Evolutionary conservation across 2,113 vertebrate genomes (phyloP), one percentile per base, ranked within the genome.

Genomic region (Electrona antarctica): DNA sequence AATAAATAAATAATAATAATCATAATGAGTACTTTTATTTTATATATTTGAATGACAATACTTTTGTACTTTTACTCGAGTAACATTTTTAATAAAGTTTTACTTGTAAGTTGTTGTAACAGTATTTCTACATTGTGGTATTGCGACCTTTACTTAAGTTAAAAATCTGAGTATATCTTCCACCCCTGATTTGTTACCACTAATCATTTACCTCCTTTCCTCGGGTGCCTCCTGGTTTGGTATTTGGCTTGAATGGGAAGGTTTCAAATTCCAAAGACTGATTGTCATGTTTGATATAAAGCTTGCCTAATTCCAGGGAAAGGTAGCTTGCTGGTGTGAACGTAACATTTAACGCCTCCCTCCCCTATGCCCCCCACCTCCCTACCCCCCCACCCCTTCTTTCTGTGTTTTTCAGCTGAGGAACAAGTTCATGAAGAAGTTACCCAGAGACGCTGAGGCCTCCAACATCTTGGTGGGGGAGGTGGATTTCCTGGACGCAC

Each of bases 341-440:
- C 15, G 0, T 71, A 71, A 62, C 77, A 63, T 70, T 77, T 72
- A 51, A 69, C 49, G 1, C 33, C 33, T 41, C 3, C 33, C 33
- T 6, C 21, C 45, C 3, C 60, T 41, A 45, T 5, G 7, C 8
- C 73, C 48, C 41, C 54, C 28, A 3, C 48, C 49, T 59, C 5
- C 61, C 33, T 45, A 29, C 2, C n/a, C 33, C 33, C 33, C 33
- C 33, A 21, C 21, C 2, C n/a, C 62, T 8, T 56, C 15, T 63
- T 82, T 70, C 80, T 80, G 8, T 83, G 2, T 12, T 21, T 61
- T 65, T 50, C 72, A 99, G 98, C 89, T 99, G 83, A 98, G 95
- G 93, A 99, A 99, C 79, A 99, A 98, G 82, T 99, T 99, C 87
- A 99, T 99, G 97, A 99, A 99, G 92, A 99, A 99, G 46, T 82